Evolutionary conservation across 2,113 vertebrate genomes (phyloP), one percentile per base, ranked within the genome.

Genomic region (Diadophis punctatus): DNA sequence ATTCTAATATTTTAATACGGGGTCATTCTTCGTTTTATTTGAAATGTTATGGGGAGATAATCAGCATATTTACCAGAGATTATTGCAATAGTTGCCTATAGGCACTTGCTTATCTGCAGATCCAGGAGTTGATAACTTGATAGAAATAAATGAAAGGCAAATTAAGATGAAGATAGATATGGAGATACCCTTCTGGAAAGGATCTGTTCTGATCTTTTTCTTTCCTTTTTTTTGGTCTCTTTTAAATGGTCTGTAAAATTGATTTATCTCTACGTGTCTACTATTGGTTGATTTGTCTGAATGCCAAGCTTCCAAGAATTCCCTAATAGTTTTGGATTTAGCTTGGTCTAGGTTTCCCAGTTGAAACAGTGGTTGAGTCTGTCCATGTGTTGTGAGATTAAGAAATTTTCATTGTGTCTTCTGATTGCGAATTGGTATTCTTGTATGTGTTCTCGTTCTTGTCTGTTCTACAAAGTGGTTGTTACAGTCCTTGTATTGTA

Each of bases 71-170:
- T 97, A 96, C 96, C 96, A 43, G 95, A 95, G 92, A 94, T 95
- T 96, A 96, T 95, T 96, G 96, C 96, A 97, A 99, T 98, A 98
- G 98, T 98, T 94, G 97, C 98, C 97, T 98, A 98, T 94, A 97
- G 98, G 95, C 98, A 96, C n/a, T 90, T 98, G 98, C 97, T 97
- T 98, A 96, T 97, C 97, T 43, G 90, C 97, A 2, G 97, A 97
- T 87, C 97, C 97, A 0, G 97, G 96, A 97, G 97, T 98, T 94
- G 97, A 97, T 91, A 98, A 98, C 97, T 98, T 98, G 96, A 97
- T 96, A 96, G 95, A 96, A 96, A 97, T 96, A 97, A 96, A 94
- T 97, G 96, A 96, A 95, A 96, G 94, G 92, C 95, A 92, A 94
- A 91, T 93, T 98, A 97, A 96, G 98, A 98, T 0, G 94, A 97